Evolutionary conservation across 2,888 invertebrate species (phyloP), one percentile per base, ranked within the genome.

Genomic region (Tipula confusa): DNA sequence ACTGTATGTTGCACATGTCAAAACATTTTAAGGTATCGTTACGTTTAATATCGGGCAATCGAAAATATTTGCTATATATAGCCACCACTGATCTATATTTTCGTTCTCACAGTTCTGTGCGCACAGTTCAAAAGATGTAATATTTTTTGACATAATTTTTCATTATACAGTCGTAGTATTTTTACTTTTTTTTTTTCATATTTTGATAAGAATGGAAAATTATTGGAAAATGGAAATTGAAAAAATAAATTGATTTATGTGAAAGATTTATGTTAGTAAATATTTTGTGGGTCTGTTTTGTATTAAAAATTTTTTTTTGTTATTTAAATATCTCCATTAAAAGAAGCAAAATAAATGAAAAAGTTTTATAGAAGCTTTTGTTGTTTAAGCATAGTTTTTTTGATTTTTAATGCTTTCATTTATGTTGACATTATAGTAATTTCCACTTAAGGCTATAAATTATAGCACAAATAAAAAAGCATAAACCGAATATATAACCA

Each of bases 201-300:
- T 64, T 64, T 64, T 64, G 64, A 64, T 64, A 64, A 64, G 64
- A 64, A 64, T 64, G 64, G 64, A 64, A 64, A 64, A 64, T 64
- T 64, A 64, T 64, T 64, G 64, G 64, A 64, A 64, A 64, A 64
- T 64, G 64, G 64, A 64, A 64, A 64, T 64, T 64, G 64, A 64
- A 64, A 64, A 64, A 64, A 24, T n/a, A 1, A 64, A 64, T 64
- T 64, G 64, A 64, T 64, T 64, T 64, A 64, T 64, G 64, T 64
- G 24, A 24, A 64, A 6, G 64, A 64, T 64, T 64, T 24, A n/a
- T 64, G 64, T 64, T 64, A 24, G 64, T 43, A 64, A 18, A 64
- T 24, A 24, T 64, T 64, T 64, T 48, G 1, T 43, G 43, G n/a
- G 15, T 43, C 15, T 43, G 15, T 43, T n/a, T 43, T 64, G 24